Base-by-base conservation (phyloP, 92 coral and sea anemone species). In the Zoanthus sociatus region DNA sequence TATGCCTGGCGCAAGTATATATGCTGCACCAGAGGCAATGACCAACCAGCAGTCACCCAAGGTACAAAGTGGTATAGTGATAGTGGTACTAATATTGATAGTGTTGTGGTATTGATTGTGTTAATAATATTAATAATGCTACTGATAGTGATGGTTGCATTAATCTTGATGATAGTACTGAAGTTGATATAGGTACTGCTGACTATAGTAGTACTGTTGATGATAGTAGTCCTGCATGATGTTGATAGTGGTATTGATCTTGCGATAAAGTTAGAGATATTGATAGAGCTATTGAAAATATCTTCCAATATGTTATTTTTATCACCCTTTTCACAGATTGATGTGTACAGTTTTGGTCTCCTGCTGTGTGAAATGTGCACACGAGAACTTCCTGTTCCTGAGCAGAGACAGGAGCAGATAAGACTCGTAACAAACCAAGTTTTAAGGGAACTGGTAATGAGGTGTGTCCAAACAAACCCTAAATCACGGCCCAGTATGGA, bases 1-100 rank as follows among this genome's bases (percentile, higher is more conserved):
- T 26, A 95, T 92, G 83, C 99, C 99, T 44, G 99, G 99, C 14
- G 98, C 98, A 17, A 83, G 94, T 56, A 97, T 95, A 74, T 97
- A 97, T 61, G 99, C 99, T n/a, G 99, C 99, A 5, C 99, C 99
- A 0, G 99, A 97, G 75, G 94, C 95, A 11, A 88, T 91, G 58
- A 97, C 98, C 51, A 90, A 94, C 60, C 94, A 90, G 48, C 99
- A 97, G 87, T 95, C 98, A 13, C 94, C 99, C 16, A 97, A 96
- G 97, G 99, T 96, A 68, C 6, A 61, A 61, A 26, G 44, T 20
- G 45, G 42, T 68, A 21, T 33, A 9, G 63, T 56, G 63, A 56
- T 56, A 56, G 6, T 56, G 63, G 17, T 2, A 56, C 13, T 56
- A 15, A 56, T n/a, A n/a, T n/a, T n/a, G n/a, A n/a, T n/a, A n/a